A percentile compares a stretch with the other conserved stretches of the same genome.
Conservation (phyloP, 2,888 invertebrate genomes). For the Myopa testacea region DNA sequence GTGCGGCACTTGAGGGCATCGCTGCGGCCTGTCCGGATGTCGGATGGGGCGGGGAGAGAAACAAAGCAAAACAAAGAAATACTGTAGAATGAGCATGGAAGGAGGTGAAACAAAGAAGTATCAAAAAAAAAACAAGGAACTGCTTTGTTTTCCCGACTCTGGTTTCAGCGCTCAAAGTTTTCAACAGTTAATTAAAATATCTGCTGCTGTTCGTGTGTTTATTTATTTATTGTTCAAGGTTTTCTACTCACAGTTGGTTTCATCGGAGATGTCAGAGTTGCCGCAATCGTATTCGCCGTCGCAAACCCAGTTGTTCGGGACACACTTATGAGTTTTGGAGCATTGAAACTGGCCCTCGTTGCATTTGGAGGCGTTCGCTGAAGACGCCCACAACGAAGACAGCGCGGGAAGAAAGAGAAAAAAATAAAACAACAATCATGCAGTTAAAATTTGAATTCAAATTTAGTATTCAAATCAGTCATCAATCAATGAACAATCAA, state of each 20-base stretch:
- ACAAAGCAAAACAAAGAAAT: not conserved
- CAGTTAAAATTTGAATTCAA: not conserved
- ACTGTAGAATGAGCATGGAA: not conserved
- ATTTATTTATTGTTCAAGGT: not conserved
- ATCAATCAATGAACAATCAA: not conserved
- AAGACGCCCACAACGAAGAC: constrained; percentile 48
- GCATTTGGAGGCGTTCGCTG: constrained; percentile 72
- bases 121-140: constrained; percentile 19
- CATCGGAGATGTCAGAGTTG: constrained; percentile 83
- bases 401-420: constrained; percentile 44
- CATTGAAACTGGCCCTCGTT: constrained; percentile 82
- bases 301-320: constrained; percentile 81
- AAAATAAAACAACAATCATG: constrained; percentile 15
- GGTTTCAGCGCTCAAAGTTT: not conserved
- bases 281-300: constrained; percentile 84
- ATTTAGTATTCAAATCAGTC: not conserved
- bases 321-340: constrained; percentile 76
- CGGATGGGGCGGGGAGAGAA: not conserved
- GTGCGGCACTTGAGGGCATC: constrained; percentile 74
- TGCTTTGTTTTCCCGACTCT: not conserved
- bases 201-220: not conserved
- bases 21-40: constrained; percentile 68
- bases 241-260: constrained; percentile 75
- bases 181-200: constrained; percentile 24
- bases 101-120: not conserved